phyloP scores from a whole-genome alignment of 1,140 invertebrate species.

The Megathymus violae region DNA sequence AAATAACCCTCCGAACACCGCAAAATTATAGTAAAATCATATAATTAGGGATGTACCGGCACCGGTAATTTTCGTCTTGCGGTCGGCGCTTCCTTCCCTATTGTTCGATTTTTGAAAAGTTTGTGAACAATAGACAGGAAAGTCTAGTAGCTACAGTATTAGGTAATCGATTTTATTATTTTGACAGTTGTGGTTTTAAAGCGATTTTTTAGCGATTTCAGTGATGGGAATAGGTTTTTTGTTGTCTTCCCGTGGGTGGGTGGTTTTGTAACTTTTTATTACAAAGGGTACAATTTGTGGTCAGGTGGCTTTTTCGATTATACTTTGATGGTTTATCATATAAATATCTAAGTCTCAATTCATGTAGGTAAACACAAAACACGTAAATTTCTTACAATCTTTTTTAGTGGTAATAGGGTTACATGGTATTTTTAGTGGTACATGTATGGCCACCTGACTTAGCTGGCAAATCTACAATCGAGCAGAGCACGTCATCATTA shows the following conservation, averaged over 20 bases:
- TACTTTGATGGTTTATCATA: neutral
- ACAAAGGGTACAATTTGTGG: neutral
- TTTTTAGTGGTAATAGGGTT: too few species aligned
- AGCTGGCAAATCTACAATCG: too few species aligned
- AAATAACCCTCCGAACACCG: slow-evolving; percentile 52
- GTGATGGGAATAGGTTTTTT: slow-evolving; percentile 52
- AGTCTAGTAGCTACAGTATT: slow-evolving; percentile 42
- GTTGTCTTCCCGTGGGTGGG: slow-evolving; percentile 42
- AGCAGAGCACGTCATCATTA: too few species aligned
- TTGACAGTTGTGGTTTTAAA: slow-evolving; percentile 75
- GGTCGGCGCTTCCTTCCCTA: slow-evolving; percentile 71
- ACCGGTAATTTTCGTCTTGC: slow-evolving; percentile 68
- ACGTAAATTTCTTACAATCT: too few species aligned
- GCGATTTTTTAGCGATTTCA: slow-evolving; percentile 56
- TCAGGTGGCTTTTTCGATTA: neutral
- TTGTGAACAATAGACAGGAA: slow-evolving; percentile 40
- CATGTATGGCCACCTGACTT: too few species aligned
- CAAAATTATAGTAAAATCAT: slow-evolving; percentile 75
- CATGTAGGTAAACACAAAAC: too few species aligned
- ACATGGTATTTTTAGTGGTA: too few species aligned
- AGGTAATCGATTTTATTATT: slow-evolving; percentile 76
- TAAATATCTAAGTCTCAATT: too few species aligned
- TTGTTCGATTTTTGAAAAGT: slow-evolving; percentile 61
- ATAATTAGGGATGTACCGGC: slow-evolving; percentile 73
- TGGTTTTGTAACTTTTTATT: slow-evolving; percentile 10